Evolutionary conservation across 1,140 invertebrate species (phyloP), one percentile per base, ranked within the genome.

Genomic region (Cotesia typhae): DNA sequence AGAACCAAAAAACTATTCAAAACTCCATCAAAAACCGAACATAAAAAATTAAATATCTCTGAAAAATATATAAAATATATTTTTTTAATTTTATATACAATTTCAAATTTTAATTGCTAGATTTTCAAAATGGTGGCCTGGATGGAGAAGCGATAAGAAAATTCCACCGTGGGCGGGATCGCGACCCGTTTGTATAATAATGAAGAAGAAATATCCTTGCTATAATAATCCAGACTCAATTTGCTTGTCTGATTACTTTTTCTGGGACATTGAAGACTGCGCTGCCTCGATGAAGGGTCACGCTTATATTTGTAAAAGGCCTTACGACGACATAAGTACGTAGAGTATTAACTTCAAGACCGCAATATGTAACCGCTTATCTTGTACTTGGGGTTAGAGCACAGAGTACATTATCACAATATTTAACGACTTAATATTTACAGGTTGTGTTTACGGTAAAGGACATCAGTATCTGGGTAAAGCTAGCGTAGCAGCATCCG

Each of bases 201-300:
- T 87, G 76, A 84, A 86, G 73, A 79, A 84, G 3, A 77, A 81
- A 68, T 89, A 87, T 68, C 84, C 88, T 4, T 89, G 88, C 74
- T 79, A 83, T 17, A 73, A 82, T 61, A 74, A 71, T 51, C 78
- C 83, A 0, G 80, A 83, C 0, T 74, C 75, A 17, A 78, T 72
- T 20, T 88, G 87, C 70, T 72, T 74, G 4, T 77, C 87, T 20
- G 88, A 89, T 76, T 90, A 90, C 71, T 90, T 87, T 79, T 90
- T 88, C 72, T 90, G 89, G 89, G 85, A 87, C 17, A 74, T 81
- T 4, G 88, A 89, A 60, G 87, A 89, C 70, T 90, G 89, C 70
- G 80, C 78, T 4, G 74, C 78, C 9, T 82, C 83, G 28, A 79
- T 77, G 20, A 83, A 87, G 20, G 84, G 80, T 20, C 85, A 89